These are phyloP conservation scores for Pocillopora damicornis DNA, from an alignment of 64 coral and sea anemone genomes.

Conservation along the genomic window DNA sequence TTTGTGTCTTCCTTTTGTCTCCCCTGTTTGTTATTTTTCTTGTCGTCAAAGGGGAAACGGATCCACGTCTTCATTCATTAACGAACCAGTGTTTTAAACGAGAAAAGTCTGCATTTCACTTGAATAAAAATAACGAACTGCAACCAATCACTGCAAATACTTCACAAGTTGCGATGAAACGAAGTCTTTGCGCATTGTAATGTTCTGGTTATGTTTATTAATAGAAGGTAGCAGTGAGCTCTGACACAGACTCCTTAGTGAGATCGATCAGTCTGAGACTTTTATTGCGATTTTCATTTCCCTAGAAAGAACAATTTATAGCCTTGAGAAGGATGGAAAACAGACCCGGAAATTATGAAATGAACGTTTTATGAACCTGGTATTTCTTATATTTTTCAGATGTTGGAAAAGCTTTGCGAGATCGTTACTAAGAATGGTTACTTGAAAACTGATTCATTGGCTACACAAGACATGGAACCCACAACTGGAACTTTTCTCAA, in stretches of 20 bases:
- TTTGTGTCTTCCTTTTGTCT: neutral
- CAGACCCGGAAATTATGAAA: neutral
- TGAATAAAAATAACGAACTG: neutral
- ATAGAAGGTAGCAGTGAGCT: neutral
- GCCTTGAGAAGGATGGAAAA: neutral
- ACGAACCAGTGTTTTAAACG: neutral
- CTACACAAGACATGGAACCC: neutral
- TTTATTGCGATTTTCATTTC: too few species aligned
- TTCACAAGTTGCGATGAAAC: neutral
- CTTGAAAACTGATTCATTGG: neutral
- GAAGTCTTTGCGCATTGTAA: neutral
- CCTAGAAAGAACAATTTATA: too few species aligned
- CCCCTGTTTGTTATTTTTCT: neutral
- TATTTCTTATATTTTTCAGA: neutral
- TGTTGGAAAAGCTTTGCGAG: slow-evolving; percentile 17
- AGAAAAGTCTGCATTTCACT: neutral
- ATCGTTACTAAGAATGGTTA: neutral
- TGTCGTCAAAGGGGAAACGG: neutral
- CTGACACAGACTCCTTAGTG: too few species aligned
- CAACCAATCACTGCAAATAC: neutral
- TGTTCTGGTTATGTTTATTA: neutral
- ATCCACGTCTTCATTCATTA: neutral
- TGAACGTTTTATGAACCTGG: neutral
- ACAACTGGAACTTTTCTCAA: neutral
- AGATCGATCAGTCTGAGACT: too few species aligned